A percentile compares a stretch with the other conserved stretches of the same genome.
phyloP scores from a whole-genome alignment of 2,888 invertebrate genomes.

The Uropetala carovei region DNA sequence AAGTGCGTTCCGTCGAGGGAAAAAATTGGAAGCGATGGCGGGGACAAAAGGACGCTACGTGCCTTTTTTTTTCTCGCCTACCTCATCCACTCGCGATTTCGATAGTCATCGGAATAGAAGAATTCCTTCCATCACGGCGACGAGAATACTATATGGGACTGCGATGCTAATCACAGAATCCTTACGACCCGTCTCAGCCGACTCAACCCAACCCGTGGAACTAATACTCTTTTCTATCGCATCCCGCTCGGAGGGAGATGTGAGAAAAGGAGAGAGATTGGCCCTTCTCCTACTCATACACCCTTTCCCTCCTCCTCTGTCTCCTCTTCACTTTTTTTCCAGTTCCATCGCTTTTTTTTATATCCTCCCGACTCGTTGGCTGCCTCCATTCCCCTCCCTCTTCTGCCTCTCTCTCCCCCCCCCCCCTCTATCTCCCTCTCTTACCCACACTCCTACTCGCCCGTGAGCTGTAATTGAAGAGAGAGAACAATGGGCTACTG shows the following conservation, averaged over 20 bases:
- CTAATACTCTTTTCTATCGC: not conserved
- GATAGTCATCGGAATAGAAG: not conserved
- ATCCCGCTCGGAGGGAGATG: not conserved
- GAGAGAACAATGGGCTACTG: conserved; percentile 27
- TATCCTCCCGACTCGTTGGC: not conserved
- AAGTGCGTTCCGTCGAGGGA: not conserved
- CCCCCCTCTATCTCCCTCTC: not conserved
- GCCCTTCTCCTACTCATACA: no score
- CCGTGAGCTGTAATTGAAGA: conserved; percentile 6
- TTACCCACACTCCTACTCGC: not conserved
- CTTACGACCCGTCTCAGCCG: not conserved
- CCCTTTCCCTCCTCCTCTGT: not conserved
- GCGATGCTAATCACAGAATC: not conserved
- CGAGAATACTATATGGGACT: not conserved
- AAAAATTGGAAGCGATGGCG: not conserved
- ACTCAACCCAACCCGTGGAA: not conserved
- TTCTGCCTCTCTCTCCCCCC: not conserved
- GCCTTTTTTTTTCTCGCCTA: not conserved
- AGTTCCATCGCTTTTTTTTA: not conserved
- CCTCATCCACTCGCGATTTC: not conserved
- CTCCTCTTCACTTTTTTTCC: not conserved
- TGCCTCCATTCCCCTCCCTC: not conserved
- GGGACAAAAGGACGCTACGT: not conserved
- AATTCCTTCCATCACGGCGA: not conserved
- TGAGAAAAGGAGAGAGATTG: not conserved